A percentile compares a stretch with the other conserved stretches of the same genome.
Evolutionary conservation across 1,140 invertebrate species (phyloP).

Genomic region (Drosophila ogumai): DNA sequence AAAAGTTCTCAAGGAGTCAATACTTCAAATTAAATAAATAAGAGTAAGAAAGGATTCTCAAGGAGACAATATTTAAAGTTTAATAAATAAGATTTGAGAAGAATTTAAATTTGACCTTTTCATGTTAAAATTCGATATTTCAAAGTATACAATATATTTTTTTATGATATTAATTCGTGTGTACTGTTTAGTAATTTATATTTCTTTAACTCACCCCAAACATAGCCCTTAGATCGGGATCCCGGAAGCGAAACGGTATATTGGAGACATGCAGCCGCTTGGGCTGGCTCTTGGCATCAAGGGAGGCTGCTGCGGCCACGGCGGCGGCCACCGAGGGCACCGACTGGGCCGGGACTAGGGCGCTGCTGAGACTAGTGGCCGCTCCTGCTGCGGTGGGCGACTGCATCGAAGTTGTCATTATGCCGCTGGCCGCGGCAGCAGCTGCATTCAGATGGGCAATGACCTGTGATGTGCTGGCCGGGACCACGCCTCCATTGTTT

Average conservation of each 20-base stretch:
- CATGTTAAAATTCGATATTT: too few relatives aligned
- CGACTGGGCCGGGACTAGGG: conserved; percentile 74
- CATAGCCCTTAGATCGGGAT: conserved; percentile 98
- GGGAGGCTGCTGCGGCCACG: conserved; percentile 54
- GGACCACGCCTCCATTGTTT: conserved; percentile 36
- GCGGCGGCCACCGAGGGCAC: conserved; percentile 63
- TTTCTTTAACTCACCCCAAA: conserved; percentile 95
- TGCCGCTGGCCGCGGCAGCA: conserved; percentile 66
- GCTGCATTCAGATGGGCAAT: conserved; percentile 80
- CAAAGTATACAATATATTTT: too few relatives aligned
- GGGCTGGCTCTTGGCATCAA: conserved; percentile 88
- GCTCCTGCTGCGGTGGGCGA: conserved; percentile 49
- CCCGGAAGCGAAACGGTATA: conserved; percentile 99
- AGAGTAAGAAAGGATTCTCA: not conserved
- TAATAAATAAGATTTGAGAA: not conserved
- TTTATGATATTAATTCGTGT: too few relatives aligned
- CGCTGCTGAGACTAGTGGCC: conserved; percentile 71
- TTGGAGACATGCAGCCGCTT: conserved; percentile 98
- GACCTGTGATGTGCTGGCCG: conserved; percentile 77
- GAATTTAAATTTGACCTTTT: too few relatives aligned
- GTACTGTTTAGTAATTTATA: too few relatives aligned
- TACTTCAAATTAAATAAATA: conserved; percentile 4
- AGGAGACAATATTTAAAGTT: not conserved
- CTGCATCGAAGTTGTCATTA: conserved; percentile 70
- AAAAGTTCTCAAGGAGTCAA: conserved; percentile 8